phyloP scores from a whole-genome alignment of 2,797 vertebrate species.

The Diplodus puntazzo region DNA sequence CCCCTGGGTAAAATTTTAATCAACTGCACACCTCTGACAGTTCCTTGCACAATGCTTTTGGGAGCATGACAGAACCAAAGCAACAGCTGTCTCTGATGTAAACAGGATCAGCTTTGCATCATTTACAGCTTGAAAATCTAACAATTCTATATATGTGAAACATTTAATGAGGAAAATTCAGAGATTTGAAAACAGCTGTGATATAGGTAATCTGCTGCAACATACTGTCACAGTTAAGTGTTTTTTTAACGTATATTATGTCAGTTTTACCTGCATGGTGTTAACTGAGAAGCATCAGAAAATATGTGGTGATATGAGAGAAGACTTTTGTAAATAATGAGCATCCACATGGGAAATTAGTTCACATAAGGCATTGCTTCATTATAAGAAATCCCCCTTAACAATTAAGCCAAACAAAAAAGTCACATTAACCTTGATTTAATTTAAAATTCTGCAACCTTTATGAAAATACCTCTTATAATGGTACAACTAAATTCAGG shows the following conservation, averaged over 20 bases:
- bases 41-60: constrained; percentile 17
- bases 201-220: constrained; percentile 11
- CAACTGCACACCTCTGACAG: constrained; percentile 66
- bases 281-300: not conserved
- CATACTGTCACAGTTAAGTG: not conserved
- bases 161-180: constrained; percentile 13
- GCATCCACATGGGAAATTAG: not conserved
- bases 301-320: not conserved
- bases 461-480: not conserved
- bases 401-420: not conserved
- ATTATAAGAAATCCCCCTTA: not conserved
- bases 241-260: not conserved
- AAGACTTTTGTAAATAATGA: not conserved
- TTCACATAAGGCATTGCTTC: not conserved
- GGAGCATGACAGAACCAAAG: constrained; percentile 21
- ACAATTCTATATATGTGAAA: constrained; percentile 21
- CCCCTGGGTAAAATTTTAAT: constrained; percentile 69
- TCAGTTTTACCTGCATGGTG: not conserved
- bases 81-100: constrained; percentile 53
- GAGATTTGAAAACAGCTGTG: not conserved
- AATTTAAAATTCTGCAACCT: not conserved
- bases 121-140: constrained; percentile 12
- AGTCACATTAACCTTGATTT: not conserved
- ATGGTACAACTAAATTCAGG: not conserved
- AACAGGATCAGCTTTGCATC: constrained; percentile 36